A percentile compares a stretch with the other conserved stretches of the same genome.
phyloP scores from a whole-genome alignment of 2,797 vertebrate genomes.

The Galagoides demidoff region DNA sequence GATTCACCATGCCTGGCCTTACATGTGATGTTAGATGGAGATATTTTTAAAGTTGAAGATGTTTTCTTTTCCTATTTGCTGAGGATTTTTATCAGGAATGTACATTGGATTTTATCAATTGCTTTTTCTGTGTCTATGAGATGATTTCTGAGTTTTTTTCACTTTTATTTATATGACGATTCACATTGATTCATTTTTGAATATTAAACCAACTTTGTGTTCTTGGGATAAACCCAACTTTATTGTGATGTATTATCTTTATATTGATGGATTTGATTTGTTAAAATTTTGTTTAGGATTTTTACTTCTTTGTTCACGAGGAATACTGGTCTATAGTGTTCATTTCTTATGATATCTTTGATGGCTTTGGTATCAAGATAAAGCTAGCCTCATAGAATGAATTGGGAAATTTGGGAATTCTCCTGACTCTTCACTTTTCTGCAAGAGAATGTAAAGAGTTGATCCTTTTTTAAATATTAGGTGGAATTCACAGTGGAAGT shows the following conservation, averaged over 20 bases:
- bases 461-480: neutral
- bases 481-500: neutral
- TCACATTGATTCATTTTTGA: neutral
- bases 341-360: too few relatives aligned
- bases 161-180: neutral
- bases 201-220: too few relatives aligned
- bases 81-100: neutral
- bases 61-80: constrained; percentile 17
- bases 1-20: too few relatives aligned
- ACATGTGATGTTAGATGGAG: neutral
- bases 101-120: constrained; percentile 23
- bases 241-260: too few relatives aligned
- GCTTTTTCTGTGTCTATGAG: neutral
- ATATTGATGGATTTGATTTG: too few relatives aligned
- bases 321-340: too few relatives aligned
- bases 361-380: too few relatives aligned
- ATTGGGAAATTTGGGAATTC: neutral
- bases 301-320: too few relatives aligned
- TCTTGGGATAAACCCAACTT: too few relatives aligned
- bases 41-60: neutral
- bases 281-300: too few relatives aligned
- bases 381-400: too few relatives aligned
- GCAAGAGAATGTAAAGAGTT: neutral
- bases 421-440: neutral
- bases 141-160: neutral